Conservation (phyloP, 1,140 invertebrate species). For the Glossosoma conforme region DNA sequence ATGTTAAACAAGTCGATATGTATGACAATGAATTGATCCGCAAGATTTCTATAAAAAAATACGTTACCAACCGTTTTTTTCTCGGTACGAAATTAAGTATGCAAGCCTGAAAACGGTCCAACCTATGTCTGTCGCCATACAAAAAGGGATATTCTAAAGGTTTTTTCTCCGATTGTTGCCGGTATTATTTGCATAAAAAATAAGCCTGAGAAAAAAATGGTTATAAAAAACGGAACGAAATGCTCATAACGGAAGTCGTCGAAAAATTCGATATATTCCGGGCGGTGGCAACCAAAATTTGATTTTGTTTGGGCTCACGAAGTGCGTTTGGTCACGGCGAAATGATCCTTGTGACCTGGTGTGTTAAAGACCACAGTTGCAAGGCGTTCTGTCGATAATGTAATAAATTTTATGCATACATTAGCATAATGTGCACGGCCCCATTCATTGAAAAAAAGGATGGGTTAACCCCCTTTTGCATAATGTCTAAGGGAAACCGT, state of each 20-base stretch:
- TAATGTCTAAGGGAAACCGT: conserved; percentile 35
- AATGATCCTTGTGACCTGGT: conserved; percentile 31
- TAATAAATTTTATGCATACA: conserved; percentile 51
- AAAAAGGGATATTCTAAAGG: conserved; percentile 27
- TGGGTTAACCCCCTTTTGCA: conserved; percentile 54
- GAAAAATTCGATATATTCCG: conserved; percentile 30
- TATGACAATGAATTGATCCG: conserved; percentile 21
- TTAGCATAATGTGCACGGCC: conserved; percentile 53
- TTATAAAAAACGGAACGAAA: conserved; percentile 26
- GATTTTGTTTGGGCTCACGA: conserved; percentile 11
- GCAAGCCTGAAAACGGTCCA: conserved; percentile 23
- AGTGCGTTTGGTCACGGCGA: conserved; percentile 24
- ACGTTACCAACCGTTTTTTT: conserved; percentile 31
- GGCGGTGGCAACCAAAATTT: conserved; percentile 20
- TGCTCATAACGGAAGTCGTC: conserved; percentile 26
- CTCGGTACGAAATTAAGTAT: conserved; percentile 27
- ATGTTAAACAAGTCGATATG: conserved; percentile 16
- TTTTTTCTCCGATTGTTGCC: conserved; percentile 29
- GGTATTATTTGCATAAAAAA: conserved; percentile 32
- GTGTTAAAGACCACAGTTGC: conserved; percentile 2
- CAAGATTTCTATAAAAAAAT: conserved; percentile 19
- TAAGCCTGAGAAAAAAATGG: conserved; percentile 31
- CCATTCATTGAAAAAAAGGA: conserved; percentile 54
- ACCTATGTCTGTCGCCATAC: conserved; percentile 19
- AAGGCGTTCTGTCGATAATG: conserved; percentile 15